Evolutionary conservation across 2,888 invertebrate genomes (phyloP).

Genomic region (Coenonympha arcania): DNA sequence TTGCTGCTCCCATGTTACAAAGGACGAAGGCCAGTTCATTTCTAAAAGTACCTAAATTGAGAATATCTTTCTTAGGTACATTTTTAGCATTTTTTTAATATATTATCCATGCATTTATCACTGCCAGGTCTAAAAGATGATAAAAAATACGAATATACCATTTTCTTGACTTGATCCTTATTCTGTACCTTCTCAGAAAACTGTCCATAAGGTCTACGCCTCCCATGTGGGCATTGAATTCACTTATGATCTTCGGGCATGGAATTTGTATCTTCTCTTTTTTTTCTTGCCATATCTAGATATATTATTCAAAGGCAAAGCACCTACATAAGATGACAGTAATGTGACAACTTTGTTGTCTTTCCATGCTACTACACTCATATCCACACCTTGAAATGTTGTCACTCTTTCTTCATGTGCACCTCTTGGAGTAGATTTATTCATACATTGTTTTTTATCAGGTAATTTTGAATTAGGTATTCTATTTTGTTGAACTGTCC

Average conservation of each 20-base stretch:
- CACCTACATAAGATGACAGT: conserved; percentile 37
- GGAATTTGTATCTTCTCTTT: conserved; percentile 12
- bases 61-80: background rate
- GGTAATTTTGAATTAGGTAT: conserved; percentile 35
- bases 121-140: conserved; percentile 37
- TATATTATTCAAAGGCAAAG: conserved; percentile 31
- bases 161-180: conserved; percentile 30
- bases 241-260: conserved; percentile 31
- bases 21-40: background rate
- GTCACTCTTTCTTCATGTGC: conserved; percentile 35
- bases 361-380: conserved; percentile 35
- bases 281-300: conserved; percentile 31
- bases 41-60: background rate
- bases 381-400: conserved; percentile 34
- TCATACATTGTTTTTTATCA: conserved; percentile 34
- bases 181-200: conserved; percentile 33
- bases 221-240: conserved; percentile 44
- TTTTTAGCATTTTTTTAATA: conserved; percentile 19
- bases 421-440: conserved; percentile 33
- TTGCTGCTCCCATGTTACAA: background rate
- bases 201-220: conserved; percentile 39
- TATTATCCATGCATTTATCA: conserved; percentile 37
- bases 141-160: conserved; percentile 40
- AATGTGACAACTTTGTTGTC: conserved; percentile 38
- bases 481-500: conserved; percentile 31